Base-by-base conservation (phyloP, 2,888 invertebrate genomes). In the Himalopsyche anomala region DNA sequence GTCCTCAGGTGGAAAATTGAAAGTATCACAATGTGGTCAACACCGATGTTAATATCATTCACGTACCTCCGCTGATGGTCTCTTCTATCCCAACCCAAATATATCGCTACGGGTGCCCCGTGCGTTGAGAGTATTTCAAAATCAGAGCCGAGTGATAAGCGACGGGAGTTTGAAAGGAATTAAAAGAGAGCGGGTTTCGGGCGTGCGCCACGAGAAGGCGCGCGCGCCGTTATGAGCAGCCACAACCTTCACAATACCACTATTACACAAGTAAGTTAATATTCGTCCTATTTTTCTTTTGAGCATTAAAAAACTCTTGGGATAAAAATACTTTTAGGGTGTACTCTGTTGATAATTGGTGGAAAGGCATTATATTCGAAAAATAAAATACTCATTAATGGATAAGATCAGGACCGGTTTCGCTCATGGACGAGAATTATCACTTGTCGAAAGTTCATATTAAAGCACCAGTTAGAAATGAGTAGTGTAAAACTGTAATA, bases 241-340 rank as follows among this genome's bases (percentile, higher is more conserved):
- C 86, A 86, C 56, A 87, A 88, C 83, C 86, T 87, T 55, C 88
- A 88, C 69, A 88, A 88, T 84, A 85, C 88, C 62, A 86, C 88
- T 42, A 86, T 88, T 80, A 86, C 88, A 82, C 88, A 88, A 87
- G 87, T 88, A 80, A 85, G 84, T 28, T 36, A 54, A 17, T 40
- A 45, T 8, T 56, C 56, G 0, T 9, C 17, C 4, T 17, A 56
- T n/a, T n/a, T n/a, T 4, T 56, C 17, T 56, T 19, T 9, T 5
- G 3, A 79, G 5, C 28, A 36, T 79, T 5, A 36, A 36, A 17
- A 62, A n/a, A 56, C 17, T 84, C 11, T 81, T 83, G 28, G 28
- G 28, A 28, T 28, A 28, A 28, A 28, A 28, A 28, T 1, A 28
- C 28, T 28, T 28, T 1, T 28, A 28, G 28, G 28, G 0, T 28